A percentile compares a stretch with the other conserved stretches of the same genome.
Evolutionary conservation across 2,888 invertebrate genomes (phyloP).

Genomic region (Fragum whitleyi): DNA sequence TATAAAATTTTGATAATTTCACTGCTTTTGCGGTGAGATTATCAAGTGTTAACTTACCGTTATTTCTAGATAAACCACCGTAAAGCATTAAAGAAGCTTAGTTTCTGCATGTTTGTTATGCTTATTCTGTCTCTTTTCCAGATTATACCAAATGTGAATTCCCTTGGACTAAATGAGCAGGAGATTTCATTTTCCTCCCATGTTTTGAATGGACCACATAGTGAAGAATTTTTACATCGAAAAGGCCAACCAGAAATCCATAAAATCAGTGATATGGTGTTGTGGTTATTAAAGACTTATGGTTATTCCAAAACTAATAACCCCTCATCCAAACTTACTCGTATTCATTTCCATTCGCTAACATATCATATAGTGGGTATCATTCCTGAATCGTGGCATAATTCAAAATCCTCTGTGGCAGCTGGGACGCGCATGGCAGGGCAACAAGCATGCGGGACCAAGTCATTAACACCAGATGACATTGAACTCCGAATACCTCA

Average conservation of each 20-base stretch:
- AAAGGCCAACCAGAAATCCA: slow-evolving; percentile 83
- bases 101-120: too few species aligned
- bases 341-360: slow-evolving; percentile 86
- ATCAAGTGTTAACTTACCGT: too few species aligned
- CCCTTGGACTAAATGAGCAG: slow-evolving; percentile 86
- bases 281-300: slow-evolving; percentile 85
- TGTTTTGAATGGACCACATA: slow-evolving; percentile 84
- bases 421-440: slow-evolving; percentile 86
- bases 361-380: slow-evolving; percentile 85
- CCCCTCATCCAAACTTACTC: slow-evolving; percentile 82
- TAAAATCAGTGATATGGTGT: slow-evolving; percentile 86
- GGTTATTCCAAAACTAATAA: slow-evolving; percentile 82
- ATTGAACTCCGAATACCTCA: slow-evolving; percentile 84
- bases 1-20: too few species aligned
- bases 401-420: slow-evolving; percentile 84
- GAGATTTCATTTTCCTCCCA: slow-evolving; percentile 85
- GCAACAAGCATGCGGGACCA: slow-evolving; percentile 84
- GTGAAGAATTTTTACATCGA: slow-evolving; percentile 61
- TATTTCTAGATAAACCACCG: too few species aligned
- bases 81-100: too few species aligned
- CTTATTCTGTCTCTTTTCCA: too few species aligned
- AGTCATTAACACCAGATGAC: slow-evolving; percentile 75
- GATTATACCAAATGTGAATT: slow-evolving; percentile 82
- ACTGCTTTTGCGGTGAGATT: too few species aligned
- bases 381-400: slow-evolving; percentile 84